Conservation (phyloP, 2,113 vertebrate genomes). For the Sprattus sprattus region DNA sequence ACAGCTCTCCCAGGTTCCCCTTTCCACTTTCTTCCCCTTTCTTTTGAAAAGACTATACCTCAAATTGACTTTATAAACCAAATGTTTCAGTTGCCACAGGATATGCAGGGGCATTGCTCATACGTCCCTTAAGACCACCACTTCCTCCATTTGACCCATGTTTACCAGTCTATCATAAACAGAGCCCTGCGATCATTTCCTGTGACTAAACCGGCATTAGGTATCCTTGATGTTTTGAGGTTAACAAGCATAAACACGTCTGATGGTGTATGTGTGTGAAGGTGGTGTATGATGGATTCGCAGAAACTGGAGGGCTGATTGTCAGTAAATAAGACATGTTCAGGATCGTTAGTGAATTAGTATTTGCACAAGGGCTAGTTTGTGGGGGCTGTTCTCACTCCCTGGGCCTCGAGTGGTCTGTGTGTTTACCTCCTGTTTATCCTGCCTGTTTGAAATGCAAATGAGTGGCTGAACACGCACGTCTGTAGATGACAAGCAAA, state of each 20-base stretch:
- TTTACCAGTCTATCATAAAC: slow-evolving; percentile 3
- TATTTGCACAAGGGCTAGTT: slow-evolving; percentile 28
- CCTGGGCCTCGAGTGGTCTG: slow-evolving; percentile 1
- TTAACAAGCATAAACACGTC: background rate
- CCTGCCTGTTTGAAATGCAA: slow-evolving; percentile 51
- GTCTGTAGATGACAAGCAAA: slow-evolving; percentile 39
- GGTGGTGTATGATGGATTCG: background rate
- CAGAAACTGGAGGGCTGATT: background rate
- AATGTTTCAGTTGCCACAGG: background rate
- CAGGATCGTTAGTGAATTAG: slow-evolving; percentile 19
- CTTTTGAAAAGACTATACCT: background rate
- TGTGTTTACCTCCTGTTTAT: slow-evolving; percentile 27
- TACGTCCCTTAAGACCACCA: background rate
- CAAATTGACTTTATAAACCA: background rate
- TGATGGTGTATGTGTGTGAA: background rate
- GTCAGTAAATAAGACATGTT: background rate
- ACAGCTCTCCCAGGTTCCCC: background rate
- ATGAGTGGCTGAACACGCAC: slow-evolving; percentile 36
- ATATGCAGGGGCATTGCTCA: background rate
- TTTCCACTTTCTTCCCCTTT: too few species aligned
- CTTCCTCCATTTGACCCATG: background rate
- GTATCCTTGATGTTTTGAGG: background rate
- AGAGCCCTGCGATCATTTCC: background rate
- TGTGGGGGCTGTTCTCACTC: background rate
- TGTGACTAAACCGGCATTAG: background rate